phyloP scores from a whole-genome alignment of 2,113 vertebrate species.

The Anser brachyrhynchus region DNA sequence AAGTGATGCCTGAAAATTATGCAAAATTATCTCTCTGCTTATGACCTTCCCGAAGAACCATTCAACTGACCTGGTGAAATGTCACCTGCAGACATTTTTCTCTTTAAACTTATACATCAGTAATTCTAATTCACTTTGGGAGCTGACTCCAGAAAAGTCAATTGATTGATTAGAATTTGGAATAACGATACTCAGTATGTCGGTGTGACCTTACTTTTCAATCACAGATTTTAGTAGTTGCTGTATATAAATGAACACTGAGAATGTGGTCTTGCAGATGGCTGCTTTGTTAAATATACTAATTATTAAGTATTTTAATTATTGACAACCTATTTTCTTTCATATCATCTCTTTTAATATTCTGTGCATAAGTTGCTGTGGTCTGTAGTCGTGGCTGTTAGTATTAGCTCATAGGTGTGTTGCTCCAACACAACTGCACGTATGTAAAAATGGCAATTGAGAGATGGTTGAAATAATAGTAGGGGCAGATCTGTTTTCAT shows the following conservation, averaged over 20 bases:
- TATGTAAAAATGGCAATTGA: not conserved
- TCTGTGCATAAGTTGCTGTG: not conserved
- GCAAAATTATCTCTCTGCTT: not conserved
- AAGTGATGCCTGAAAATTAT: not conserved
- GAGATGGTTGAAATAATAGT: not conserved
- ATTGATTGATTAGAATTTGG: not conserved
- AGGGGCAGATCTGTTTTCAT: not conserved
- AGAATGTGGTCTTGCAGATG: not conserved
- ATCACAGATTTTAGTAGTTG: not conserved
- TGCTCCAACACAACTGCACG: not conserved
- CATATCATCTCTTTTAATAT: not conserved
- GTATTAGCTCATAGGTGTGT: not conserved
- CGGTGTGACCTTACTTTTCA: not conserved
- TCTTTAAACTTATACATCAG: not conserved
- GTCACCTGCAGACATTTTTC: not conserved
- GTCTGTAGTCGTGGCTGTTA: not conserved
- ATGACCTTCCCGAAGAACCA: not conserved
- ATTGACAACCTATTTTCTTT: not conserved
- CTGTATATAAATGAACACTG: not conserved
- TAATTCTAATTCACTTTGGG: not conserved
- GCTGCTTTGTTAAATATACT: not conserved
- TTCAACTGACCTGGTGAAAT: not conserved
- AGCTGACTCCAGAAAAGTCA: not conserved
- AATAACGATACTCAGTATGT: not conserved
- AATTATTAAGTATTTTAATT: not conserved